Conservation (phyloP, 2,888 invertebrate genomes). For the Camponotus fellah region DNA sequence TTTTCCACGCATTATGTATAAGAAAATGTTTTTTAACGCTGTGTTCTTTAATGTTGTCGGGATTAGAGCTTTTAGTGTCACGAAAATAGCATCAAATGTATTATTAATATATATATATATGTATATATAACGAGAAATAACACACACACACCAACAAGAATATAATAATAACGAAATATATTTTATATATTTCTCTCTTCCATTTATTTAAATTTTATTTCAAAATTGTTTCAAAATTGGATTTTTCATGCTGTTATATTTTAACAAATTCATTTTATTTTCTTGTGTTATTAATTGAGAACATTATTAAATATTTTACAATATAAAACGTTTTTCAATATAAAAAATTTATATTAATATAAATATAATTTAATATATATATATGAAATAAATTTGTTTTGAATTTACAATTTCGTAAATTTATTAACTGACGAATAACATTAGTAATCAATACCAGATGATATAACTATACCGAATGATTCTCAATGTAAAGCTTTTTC, state of each 20-base stretch:
- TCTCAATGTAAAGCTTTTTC: neutral
- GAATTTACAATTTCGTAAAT: neutral
- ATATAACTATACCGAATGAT: slow-evolving; percentile 3
- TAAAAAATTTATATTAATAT: no score
- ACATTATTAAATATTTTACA: neutral
- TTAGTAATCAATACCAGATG: neutral
- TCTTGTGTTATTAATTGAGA: neutral
- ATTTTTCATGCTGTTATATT: neutral
- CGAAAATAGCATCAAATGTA: slow-evolving; percentile 9
- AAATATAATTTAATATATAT: no score
- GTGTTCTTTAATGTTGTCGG: neutral
- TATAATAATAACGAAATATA: neutral
- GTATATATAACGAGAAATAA: no score
- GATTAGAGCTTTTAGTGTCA: slow-evolving; percentile 16
- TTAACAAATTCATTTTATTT: slow-evolving; percentile 5
- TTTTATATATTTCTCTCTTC: neutral
- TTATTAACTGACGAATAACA: slow-evolving; percentile 3
- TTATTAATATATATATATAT: neutral
- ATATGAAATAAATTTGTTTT: neutral
- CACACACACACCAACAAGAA: neutral
- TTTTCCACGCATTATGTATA: neutral
- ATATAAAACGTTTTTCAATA: no score
- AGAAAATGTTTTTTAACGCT: slow-evolving; percentile 14
- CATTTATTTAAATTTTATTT: neutral
- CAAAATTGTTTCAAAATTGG: neutral